These are phyloP conservation scores for Nycticorax nycticorax DNA, from an alignment of 2,113 vertebrate species.

Conservation along the genomic window DNA sequence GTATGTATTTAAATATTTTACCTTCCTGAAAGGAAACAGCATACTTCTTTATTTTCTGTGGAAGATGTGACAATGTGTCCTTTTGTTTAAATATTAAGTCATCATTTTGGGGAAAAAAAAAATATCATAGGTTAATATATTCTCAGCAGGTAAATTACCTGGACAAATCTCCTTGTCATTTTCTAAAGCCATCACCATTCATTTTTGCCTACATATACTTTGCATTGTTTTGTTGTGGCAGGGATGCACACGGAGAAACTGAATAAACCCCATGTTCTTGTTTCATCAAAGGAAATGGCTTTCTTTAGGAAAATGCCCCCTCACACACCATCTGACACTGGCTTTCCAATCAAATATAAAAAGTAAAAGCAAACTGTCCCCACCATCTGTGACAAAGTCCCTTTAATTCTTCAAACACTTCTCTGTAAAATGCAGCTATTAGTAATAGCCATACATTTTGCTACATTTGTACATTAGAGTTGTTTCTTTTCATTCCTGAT, in stretches of 20 bases:
- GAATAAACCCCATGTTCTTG: background rate
- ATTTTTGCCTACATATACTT: slow-evolving; percentile 17
- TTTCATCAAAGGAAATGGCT: background rate
- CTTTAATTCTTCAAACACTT: slow-evolving; percentile 33
- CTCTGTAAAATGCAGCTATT: background rate
- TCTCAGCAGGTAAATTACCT: slow-evolving; percentile 42
- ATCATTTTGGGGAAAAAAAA: background rate
- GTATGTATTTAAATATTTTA: background rate
- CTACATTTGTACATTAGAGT: slow-evolving; percentile 7
- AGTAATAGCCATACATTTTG: slow-evolving; percentile 11
- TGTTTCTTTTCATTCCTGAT: slow-evolving; percentile 52
- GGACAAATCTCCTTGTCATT: slow-evolving; percentile 16
- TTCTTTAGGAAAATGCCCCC: slow-evolving; percentile 19
- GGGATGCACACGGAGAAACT: background rate
- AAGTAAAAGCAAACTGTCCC: slow-evolving; percentile 32
- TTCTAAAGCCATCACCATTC: background rate
- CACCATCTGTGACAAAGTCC: slow-evolving; percentile 24
- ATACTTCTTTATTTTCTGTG: background rate
- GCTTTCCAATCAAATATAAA: slow-evolving; percentile 28
- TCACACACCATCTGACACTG: slow-evolving; percentile 28
- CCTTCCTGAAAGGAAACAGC: background rate
- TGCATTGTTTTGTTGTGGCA: slow-evolving; percentile 50
- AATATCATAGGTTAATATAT: background rate
- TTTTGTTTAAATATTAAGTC: background rate
- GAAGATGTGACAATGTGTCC: background rate